Evolutionary conservation across 2,113 vertebrate genomes (phyloP).

Genomic region (Paedocypris sp.): DNA sequence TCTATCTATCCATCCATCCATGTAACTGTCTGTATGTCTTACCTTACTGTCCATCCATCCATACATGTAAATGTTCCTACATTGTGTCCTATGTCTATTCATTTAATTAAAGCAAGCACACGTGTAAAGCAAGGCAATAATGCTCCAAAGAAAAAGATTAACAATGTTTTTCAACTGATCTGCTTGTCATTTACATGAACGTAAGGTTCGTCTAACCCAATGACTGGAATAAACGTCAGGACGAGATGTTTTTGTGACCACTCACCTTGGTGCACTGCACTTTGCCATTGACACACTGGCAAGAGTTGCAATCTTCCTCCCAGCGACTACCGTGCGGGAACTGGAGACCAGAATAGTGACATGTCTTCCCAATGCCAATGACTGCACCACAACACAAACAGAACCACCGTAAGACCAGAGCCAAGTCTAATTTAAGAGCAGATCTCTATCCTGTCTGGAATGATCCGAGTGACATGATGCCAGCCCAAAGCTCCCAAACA

Average conservation of each 20-base stretch:
- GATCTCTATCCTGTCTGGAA: neutral
- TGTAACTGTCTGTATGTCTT: too few species aligned
- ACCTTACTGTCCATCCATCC: too few species aligned
- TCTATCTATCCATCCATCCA: too few species aligned
- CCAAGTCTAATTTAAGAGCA: neutral
- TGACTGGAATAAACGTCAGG: too few species aligned
- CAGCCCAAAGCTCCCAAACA: neutral
- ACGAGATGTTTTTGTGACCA: too few species aligned
- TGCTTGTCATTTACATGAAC: too few species aligned
- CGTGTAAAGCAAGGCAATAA: too few species aligned
- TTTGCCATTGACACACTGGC: constrained; percentile 74
- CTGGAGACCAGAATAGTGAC: constrained; percentile 72
- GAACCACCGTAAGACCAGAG: neutral
- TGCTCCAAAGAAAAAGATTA: neutral
- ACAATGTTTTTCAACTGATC: neutral
- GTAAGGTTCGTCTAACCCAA: too few species aligned
- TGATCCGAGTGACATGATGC: neutral
- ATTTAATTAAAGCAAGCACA: neutral
- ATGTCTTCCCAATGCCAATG: constrained; percentile 73
- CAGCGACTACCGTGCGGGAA: constrained; percentile 82
- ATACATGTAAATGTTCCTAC: too few species aligned
- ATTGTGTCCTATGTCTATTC: too few species aligned
- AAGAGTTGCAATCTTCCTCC: constrained; percentile 89
- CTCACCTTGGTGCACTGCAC: constrained; percentile 84
- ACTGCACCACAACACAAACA: constrained; percentile 51